These are phyloP conservation scores for Turdus rufiventris DNA, from an alignment of 2,113 vertebrate species.

Conservation along the genomic window DNA sequence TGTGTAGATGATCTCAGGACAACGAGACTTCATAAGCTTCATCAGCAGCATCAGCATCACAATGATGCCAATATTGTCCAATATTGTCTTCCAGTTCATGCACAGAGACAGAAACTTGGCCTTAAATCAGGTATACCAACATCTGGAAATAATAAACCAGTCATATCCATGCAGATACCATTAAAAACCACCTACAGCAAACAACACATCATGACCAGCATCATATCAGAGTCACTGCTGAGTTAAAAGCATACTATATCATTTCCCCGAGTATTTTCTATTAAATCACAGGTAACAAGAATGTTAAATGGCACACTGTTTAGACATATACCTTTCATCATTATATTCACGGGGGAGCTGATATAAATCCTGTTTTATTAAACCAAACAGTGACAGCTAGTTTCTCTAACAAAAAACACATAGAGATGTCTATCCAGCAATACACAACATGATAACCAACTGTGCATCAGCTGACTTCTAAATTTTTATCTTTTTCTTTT, in stretches of 20 bases:
- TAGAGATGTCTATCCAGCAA: not conserved
- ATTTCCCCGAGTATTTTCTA: not conserved
- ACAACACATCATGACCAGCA: not conserved
- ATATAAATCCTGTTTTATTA: not conserved
- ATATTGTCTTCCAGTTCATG: not conserved
- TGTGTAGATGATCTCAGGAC: not conserved
- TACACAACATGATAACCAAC: not conserved
- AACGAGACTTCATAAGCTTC: not conserved
- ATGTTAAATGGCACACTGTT: not conserved
- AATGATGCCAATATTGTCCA: not conserved
- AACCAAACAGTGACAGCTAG: not conserved
- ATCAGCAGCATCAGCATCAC: not conserved
- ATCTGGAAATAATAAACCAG: not conserved
- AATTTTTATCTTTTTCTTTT: not conserved
- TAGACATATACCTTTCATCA: not conserved
- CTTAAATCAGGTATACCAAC: not conserved
- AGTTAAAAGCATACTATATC: not conserved
- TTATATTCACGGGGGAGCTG: not conserved
- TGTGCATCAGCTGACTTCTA: not conserved
- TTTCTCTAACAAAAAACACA: not conserved
- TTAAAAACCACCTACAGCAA: not conserved
- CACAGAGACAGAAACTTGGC: not conserved
- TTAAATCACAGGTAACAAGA: not conserved
- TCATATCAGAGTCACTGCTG: not conserved
- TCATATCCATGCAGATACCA: not conserved